phyloP scores from a whole-genome alignment of 2,888 invertebrate genomes.

The Rhopalosiphum nymphaeae region DNA sequence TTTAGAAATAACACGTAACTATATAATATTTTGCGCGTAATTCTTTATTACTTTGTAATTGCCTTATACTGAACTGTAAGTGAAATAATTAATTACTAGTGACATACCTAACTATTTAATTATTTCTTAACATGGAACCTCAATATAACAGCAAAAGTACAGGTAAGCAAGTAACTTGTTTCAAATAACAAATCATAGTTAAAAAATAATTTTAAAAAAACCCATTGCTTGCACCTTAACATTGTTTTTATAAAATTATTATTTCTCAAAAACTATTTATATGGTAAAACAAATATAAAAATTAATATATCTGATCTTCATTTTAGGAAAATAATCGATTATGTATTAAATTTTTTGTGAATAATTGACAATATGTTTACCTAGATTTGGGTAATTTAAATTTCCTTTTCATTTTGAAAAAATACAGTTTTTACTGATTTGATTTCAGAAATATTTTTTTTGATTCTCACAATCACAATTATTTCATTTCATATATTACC shows the following conservation, averaged over 20 bases:
- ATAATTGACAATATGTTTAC: not conserved
- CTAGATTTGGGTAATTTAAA: not conserved
- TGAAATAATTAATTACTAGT: not conserved
- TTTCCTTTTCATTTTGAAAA: not conserved
- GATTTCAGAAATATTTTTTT: not conserved
- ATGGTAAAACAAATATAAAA: not conserved
- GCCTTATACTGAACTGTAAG: not conserved
- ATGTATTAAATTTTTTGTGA: not conserved
- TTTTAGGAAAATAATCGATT: not conserved
- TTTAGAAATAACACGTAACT: conserved; percentile 39
- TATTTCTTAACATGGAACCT: conserved; percentile 42
- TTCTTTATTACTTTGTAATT: not conserved
- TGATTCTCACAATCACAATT: not conserved
- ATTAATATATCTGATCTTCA: not conserved
- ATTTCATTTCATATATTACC: not conserved
- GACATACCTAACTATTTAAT: not conserved
- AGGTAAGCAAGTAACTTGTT: conserved; percentile 32
- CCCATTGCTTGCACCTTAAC: not conserved
- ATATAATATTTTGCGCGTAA: not conserved
- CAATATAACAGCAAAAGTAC: conserved; percentile 61
- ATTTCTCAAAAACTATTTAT: not conserved
- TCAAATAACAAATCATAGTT: not conserved
- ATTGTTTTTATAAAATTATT: not conserved
- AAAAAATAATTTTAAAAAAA: not conserved
- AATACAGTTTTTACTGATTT: not conserved